Percentiles rank a stretch among this genome's conserved stretches.
phyloP scores from a whole-genome alignment of 64 coral and sea anemone genomes.

The Montipora foliosa region DNA sequence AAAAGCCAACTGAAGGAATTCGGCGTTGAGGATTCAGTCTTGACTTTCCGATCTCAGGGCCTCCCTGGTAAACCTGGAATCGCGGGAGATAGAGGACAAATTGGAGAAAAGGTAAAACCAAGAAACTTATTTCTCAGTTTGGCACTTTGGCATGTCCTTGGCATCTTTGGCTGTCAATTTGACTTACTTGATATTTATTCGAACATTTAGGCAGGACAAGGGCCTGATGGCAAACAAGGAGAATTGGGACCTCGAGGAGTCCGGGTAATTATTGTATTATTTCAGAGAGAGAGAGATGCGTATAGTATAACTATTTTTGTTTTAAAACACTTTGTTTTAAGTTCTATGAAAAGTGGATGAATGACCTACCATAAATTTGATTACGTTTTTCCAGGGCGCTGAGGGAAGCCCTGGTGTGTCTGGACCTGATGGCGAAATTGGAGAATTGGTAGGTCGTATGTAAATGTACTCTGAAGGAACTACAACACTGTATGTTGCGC shows the following conservation, averaged over 20 bases:
- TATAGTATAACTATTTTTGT: too few relatives aligned
- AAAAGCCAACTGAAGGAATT: not conserved
- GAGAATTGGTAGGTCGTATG: not conserved
- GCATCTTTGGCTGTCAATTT: not conserved
- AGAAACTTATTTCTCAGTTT: not conserved
- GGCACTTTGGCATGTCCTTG: not conserved
- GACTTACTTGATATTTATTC: not conserved
- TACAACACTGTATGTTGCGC: too few relatives aligned
- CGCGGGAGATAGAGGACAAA: not conserved
- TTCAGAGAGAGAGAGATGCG: too few relatives aligned
- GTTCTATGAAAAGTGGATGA: too few relatives aligned
- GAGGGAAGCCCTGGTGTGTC: not conserved
- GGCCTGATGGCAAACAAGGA: not conserved
- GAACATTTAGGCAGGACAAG: not conserved
- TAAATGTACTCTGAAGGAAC: not conserved
- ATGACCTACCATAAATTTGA: not conserved
- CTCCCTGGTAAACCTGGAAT: conserved; percentile 4
- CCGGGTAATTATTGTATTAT: not conserved
- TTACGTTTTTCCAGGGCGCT: not conserved
- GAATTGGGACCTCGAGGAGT: not conserved
- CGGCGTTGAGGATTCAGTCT: too few relatives aligned
- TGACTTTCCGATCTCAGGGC: not conserved
- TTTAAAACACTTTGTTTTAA: too few relatives aligned
- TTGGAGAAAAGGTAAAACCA: conserved; percentile 16
- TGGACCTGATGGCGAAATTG: conserved; percentile 11